Conservation (phyloP, 2,113 vertebrate species). For the Platysteira castanea region DNA sequence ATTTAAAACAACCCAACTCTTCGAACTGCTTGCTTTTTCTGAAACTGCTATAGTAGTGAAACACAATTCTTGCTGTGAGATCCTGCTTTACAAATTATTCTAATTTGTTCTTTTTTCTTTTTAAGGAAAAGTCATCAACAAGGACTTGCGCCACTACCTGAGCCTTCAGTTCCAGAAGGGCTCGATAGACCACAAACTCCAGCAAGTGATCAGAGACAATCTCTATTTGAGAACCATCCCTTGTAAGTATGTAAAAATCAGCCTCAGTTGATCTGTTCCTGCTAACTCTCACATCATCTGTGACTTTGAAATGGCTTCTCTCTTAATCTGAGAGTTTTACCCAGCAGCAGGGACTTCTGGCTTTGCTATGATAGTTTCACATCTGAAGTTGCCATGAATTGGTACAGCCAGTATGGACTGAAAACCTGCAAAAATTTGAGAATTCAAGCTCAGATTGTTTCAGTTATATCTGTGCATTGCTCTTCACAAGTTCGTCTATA, state of each 20-base stretch:
- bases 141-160: constrained; percentile 95
- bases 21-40: background rate
- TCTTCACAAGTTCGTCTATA: background rate
- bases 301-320: background rate
- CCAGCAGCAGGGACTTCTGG: background rate
- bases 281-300: background rate
- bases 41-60: background rate
- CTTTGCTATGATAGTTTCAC: background rate
- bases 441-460: background rate
- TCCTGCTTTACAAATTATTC: background rate
- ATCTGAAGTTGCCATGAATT: background rate
- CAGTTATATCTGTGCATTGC: background rate
- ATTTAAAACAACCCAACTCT: background rate
- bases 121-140: constrained; percentile 96
- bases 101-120: constrained; percentile 11
- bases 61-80: background rate
- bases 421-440: background rate
- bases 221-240: constrained; percentile 97
- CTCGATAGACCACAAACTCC: constrained; percentile 96
- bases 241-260: constrained; percentile 82
- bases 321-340: background rate
- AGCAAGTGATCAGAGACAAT: constrained; percentile 99
- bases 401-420: background rate
- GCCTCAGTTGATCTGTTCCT: background rate
- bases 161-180: constrained; percentile 99